Conservation (phyloP, 2,888 invertebrate species). For the Chromoteleia sp. region DNA sequence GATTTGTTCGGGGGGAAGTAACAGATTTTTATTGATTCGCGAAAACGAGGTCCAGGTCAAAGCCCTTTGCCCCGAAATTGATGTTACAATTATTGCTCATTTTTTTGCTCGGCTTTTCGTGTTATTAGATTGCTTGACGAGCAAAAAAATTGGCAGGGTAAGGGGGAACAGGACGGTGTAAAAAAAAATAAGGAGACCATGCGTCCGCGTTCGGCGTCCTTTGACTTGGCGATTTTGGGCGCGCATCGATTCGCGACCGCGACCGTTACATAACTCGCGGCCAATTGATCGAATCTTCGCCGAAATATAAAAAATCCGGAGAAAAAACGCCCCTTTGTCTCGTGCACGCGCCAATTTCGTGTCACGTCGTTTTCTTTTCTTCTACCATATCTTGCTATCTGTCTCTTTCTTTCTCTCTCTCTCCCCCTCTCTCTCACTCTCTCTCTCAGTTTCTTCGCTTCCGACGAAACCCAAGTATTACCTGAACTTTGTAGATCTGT, state of each 20-base stretch:
- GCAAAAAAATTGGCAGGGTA: not conserved
- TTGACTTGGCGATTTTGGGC: conserved; percentile 38
- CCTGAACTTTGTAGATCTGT: too few relatives aligned
- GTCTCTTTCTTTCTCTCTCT: not conserved
- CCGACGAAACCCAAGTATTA: too few relatives aligned
- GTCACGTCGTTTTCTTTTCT: not conserved
- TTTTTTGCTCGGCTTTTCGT: not conserved
- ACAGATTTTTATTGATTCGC: conserved; percentile 24
- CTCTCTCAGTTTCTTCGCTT: too few relatives aligned
- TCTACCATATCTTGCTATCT: not conserved
- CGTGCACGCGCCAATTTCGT: conserved; percentile 9
- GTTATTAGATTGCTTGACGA: not conserved
- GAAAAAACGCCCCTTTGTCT: not conserved
- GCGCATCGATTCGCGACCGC: conserved; percentile 48
- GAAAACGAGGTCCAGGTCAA: conserved; percentile 35
- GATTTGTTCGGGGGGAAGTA: not conserved
- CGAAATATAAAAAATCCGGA: not conserved
- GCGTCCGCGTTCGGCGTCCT: conserved; percentile 46
- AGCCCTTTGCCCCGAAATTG: conserved; percentile 1
- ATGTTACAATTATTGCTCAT: not conserved
- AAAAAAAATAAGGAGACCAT: conserved; percentile 13
- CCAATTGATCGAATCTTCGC: not conserved
- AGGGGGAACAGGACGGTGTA: not conserved
- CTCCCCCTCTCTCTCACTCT: too few relatives aligned
- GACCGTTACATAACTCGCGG: conserved; percentile 48